Evolutionary conservation across 2,888 invertebrate species (phyloP).

Genomic region (Cerastis rubricosa): DNA sequence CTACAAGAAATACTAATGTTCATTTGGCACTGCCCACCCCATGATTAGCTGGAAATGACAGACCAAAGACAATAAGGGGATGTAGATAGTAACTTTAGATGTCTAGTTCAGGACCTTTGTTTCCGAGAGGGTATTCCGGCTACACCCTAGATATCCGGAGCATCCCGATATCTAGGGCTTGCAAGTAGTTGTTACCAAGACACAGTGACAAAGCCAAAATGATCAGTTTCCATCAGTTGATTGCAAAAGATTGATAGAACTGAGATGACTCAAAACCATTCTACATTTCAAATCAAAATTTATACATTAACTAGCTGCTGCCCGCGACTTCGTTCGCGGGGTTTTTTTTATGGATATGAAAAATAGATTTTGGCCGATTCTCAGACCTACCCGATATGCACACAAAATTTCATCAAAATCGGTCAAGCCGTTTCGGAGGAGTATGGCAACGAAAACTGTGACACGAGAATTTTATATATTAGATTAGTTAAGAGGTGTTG

Average conservation of each 20-base stretch:
- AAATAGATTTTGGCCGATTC: too few relatives aligned
- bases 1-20: constrained; percentile 38
- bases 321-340: too few relatives aligned
- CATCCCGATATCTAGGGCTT: neutral
- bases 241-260: neutral
- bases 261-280: neutral
- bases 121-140: neutral
- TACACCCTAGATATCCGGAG: constrained; percentile 20
- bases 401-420: too few relatives aligned
- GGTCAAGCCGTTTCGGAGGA: too few relatives aligned
- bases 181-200: constrained; percentile 18
- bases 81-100: constrained; percentile 23
- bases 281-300: neutral
- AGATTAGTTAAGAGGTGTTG: constrained; percentile 12
- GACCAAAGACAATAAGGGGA: constrained; percentile 38
- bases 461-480: too few relatives aligned
- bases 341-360: too few relatives aligned
- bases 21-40: constrained; percentile 38
- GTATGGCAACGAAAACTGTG: too few relatives aligned
- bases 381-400: too few relatives aligned
- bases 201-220: neutral
- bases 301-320: constrained; percentile 1
- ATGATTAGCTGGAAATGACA: constrained; percentile 45
- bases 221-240: neutral
- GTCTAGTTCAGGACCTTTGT: constrained; percentile 32